Conservation (phyloP, 2,888 invertebrate species). For the Spodoptera littoralis region DNA sequence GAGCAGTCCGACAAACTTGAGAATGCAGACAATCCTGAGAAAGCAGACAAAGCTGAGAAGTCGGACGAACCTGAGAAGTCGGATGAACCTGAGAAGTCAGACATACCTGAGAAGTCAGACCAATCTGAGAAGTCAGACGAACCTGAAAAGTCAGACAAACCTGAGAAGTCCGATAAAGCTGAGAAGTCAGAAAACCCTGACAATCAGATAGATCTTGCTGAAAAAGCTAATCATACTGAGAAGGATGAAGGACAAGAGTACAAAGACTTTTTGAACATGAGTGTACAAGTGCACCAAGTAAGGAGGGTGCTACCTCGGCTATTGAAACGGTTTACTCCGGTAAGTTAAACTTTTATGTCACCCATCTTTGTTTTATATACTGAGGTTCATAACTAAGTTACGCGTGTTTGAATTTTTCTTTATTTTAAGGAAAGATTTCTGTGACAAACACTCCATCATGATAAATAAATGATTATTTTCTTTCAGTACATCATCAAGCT, state of each 20-base stretch:
- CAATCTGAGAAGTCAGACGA: too few relatives aligned
- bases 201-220: neutral
- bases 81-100: too few relatives aligned
- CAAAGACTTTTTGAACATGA: slow-evolving; percentile 26
- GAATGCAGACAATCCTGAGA: too few relatives aligned
- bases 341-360: slow-evolving; percentile 52
- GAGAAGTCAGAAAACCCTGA: neutral
- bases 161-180: too few relatives aligned
- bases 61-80: too few relatives aligned
- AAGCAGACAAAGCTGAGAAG: too few relatives aligned
- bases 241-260: slow-evolving; percentile 10
- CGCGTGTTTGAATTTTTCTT: neutral
- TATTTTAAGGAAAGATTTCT: too few relatives aligned
- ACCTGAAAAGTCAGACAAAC: too few relatives aligned
- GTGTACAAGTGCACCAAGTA: slow-evolving; percentile 21
- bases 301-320: slow-evolving; percentile 59
- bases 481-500: slow-evolving; percentile 57
- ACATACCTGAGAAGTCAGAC: too few relatives aligned
- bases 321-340: slow-evolving; percentile 66
- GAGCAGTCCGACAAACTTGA: too few relatives aligned
- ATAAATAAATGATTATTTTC: neutral
- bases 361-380: too few relatives aligned
- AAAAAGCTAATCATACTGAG: neutral
- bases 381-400: neutral
- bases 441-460: neutral